phyloP scores from a whole-genome alignment of 2,888 invertebrate species.

The Drosophila affinis region DNA sequence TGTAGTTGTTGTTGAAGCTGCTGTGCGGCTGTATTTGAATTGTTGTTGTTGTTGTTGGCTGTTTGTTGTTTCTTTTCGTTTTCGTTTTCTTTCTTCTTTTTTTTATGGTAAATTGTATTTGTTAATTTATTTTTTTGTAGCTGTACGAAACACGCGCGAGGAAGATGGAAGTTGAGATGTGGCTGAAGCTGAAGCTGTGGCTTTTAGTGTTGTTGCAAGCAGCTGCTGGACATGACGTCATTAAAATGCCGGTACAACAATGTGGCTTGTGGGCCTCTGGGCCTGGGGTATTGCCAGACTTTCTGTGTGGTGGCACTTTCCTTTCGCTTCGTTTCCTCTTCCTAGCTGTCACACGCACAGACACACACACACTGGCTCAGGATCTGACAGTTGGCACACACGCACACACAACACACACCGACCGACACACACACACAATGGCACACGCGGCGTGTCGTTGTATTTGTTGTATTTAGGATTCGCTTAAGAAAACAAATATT shows the following conservation, averaged over 20 bases:
- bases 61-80: slow-evolving; percentile 33
- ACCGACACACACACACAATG: not conserved
- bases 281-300: not conserved
- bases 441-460: not conserved
- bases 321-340: slow-evolving; percentile 8
- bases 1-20: slow-evolving; percentile 33
- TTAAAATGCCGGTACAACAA: slow-evolving; percentile 70
- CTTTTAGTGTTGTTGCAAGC: slow-evolving; percentile 26
- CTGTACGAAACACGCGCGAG: slow-evolving; percentile 40
- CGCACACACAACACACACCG: not conserved
- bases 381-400: not conserved
- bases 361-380: not conserved
- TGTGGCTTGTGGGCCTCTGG: slow-evolving; percentile 3
- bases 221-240: slow-evolving; percentile 64
- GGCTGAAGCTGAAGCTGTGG: slow-evolving; percentile 16
- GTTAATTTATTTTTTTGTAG: slow-evolving; percentile 25
- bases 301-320: slow-evolving; percentile 29
- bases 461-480: not conserved
- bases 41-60: slow-evolving; percentile 32
- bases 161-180: slow-evolving; percentile 8
- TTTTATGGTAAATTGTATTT: slow-evolving; percentile 37
- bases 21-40: slow-evolving; percentile 35
- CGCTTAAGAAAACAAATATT: not conserved
- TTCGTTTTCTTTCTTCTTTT: slow-evolving; percentile 15
- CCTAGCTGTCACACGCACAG: not conserved